Conservation (phyloP, 1,140 invertebrate species). For the Leptinotarsa texana region DNA sequence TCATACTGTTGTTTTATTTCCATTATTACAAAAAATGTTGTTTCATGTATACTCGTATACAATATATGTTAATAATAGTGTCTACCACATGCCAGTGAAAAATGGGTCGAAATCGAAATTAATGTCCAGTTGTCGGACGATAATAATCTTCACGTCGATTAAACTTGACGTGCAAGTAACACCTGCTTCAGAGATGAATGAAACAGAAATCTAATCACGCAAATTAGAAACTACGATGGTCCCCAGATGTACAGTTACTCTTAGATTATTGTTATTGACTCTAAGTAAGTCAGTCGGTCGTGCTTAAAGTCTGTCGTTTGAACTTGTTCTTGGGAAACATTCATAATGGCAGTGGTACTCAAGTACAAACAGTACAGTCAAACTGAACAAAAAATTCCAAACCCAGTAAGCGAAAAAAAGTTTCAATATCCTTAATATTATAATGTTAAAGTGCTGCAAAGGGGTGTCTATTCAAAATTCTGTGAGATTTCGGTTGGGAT, state of each 20-base stretch:
- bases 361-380: too few species aligned
- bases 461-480: too few species aligned
- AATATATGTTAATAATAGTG: not conserved
- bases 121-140: not conserved
- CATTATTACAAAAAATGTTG: not conserved
- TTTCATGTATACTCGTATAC: not conserved
- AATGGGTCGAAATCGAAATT: not conserved
- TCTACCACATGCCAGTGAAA: not conserved
- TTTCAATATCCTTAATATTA: too few species aligned
- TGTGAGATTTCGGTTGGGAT: too few species aligned
- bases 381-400: too few species aligned
- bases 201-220: not conserved
- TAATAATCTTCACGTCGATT: not conserved
- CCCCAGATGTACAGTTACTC: conserved; percentile 4
- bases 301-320: not conserved
- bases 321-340: conserved; percentile 7
- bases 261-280: not conserved
- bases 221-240: conserved; percentile 3
- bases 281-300: conserved; percentile 10
- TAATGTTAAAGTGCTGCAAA: too few species aligned
- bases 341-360: not conserved
- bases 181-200: not conserved
- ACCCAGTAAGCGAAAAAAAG: too few species aligned
- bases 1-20: not conserved
- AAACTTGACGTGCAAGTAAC: not conserved